Base-by-base conservation (phyloP, 2,888 invertebrate species). In the Fragum sueziense region DNA sequence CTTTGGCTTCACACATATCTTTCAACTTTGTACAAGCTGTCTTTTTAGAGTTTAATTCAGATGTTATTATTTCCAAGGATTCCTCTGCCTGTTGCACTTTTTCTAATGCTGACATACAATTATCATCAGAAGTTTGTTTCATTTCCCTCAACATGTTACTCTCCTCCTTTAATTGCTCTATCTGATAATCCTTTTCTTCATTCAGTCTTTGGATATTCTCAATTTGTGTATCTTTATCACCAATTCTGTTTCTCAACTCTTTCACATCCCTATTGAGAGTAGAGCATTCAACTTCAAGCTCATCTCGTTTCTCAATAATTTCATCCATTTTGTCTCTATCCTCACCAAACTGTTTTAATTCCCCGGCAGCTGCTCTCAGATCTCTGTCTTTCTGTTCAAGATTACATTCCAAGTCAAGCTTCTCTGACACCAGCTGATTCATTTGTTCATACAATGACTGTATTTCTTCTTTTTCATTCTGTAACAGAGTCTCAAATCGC, bases 371-470 rank as follows among this genome's bases (percentile, higher is more conserved):
- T 72, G 29, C 80, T 51, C 71, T 69, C 27, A 86, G 47, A 61
- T 82, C 74, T 70, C 82, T 67, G 62, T 87, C 84, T 68, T 84
- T 86, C 47, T 87, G 86, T 61, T 79, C 74, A 4, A 85, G 20
- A 27, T 14, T 70, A 4, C 79, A 72, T 71, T 88, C 86, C 11
- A 87, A 22, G 22, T 85, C 79, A 65, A 83, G 37, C 52, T 87
- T 88, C 68, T 88, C 88, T 31, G 80, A 81, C 11, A 82, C 70
- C 14, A 86, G 59, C 41, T 83, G 81, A 54, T 88, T 86, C 68
- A 88, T 81, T 52, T 84, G 81, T 47, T 78, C 80, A 80, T 87
- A 85, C 67, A 86, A 76, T 33, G 83, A 76, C 61, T 84, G 87
- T 22, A 77, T 77, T 79, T 86, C 83, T 37, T 78, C 83, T 59